phyloP scores from a whole-genome alignment of 2,888 invertebrate species.

The Caradrina clavipalpis region DNA sequence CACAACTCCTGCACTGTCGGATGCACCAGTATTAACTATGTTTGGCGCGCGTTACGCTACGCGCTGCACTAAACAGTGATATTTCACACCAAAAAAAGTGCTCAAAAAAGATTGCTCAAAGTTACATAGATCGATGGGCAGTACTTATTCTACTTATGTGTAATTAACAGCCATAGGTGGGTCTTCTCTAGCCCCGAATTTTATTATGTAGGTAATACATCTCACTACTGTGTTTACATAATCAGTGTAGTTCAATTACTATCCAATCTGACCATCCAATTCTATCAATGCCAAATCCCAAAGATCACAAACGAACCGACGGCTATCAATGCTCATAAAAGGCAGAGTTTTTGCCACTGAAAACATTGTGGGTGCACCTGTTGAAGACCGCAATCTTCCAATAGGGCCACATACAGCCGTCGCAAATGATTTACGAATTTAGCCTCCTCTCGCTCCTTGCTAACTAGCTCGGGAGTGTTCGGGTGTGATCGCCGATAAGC shows the following conservation, averaged over 20 bases:
- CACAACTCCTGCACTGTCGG: too few species aligned
- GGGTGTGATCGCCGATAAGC: conserved; percentile 87
- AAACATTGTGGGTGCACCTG: conserved; percentile 81
- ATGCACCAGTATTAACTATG: too few species aligned
- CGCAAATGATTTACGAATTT: conserved; percentile 84
- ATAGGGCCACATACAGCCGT: conserved; percentile 85
- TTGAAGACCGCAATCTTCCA: conserved; percentile 78
- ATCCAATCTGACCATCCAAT: conserved; percentile 61
- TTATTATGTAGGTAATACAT: neutral
- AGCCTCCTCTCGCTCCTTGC: conserved; percentile 68
- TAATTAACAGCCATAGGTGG: too few species aligned
- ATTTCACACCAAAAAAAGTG: too few species aligned
- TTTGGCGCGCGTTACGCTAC: too few species aligned
- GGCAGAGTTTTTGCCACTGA: conserved; percentile 78
- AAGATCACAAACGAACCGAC: conserved; percentile 74
- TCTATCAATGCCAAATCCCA: conserved; percentile 55
- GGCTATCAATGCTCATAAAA: conserved; percentile 78
- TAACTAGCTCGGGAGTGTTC: conserved; percentile 84
- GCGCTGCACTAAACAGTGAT: too few species aligned
- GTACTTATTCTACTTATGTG: too few species aligned
- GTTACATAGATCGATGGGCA: too few species aligned
- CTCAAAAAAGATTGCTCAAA: too few species aligned
- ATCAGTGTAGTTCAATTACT: conserved; percentile 36
- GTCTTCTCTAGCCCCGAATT: too few species aligned
- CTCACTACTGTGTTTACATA: conserved; percentile 4